These are phyloP conservation scores for Drosophila diplacantha DNA, from an alignment of 2,888 invertebrate species.

Conservation along the genomic window DNA sequence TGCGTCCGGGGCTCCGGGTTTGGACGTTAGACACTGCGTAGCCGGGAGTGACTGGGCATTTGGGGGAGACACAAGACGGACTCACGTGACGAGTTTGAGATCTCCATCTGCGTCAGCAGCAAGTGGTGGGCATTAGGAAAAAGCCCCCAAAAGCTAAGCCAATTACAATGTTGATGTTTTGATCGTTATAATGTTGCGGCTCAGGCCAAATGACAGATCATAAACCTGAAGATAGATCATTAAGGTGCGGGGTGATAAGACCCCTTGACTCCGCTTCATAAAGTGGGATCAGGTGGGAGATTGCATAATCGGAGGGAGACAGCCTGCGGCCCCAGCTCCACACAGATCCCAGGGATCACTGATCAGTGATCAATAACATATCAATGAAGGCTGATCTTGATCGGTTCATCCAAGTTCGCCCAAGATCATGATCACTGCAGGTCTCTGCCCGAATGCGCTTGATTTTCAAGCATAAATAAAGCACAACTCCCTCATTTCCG, in stretches of 20 bases:
- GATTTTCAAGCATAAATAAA: neutral
- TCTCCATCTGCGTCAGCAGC: slow-evolving; percentile 18
- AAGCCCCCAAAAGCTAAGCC: slow-evolving; percentile 19
- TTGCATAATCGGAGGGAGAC: neutral
- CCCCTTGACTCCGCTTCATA: neutral
- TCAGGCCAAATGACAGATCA: slow-evolving; percentile 40
- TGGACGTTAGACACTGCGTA: slow-evolving; percentile 26
- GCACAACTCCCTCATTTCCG: neutral
- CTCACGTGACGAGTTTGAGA: slow-evolving; percentile 27
- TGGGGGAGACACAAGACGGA: neutral
- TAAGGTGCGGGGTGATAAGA: slow-evolving; percentile 18
- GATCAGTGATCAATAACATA: neutral
- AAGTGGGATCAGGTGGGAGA: neutral
- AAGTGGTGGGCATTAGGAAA: slow-evolving; percentile 10
- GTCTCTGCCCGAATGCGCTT: neutral
- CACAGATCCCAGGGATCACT: neutral
- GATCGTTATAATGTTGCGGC: slow-evolving; percentile 38
- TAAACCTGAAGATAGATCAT: slow-evolving; percentile 42
- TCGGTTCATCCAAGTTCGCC: neutral
- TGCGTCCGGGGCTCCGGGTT: neutral
- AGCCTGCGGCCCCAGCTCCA: neutral
- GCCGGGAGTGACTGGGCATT: slow-evolving; percentile 32
- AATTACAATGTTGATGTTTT: slow-evolving; percentile 32
- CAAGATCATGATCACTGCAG: neutral
- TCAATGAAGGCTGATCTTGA: neutral